These are phyloP conservation scores for Zaprionus tsacasi DNA, from an alignment of 1,140 invertebrate species.

Conservation along the genomic window DNA sequence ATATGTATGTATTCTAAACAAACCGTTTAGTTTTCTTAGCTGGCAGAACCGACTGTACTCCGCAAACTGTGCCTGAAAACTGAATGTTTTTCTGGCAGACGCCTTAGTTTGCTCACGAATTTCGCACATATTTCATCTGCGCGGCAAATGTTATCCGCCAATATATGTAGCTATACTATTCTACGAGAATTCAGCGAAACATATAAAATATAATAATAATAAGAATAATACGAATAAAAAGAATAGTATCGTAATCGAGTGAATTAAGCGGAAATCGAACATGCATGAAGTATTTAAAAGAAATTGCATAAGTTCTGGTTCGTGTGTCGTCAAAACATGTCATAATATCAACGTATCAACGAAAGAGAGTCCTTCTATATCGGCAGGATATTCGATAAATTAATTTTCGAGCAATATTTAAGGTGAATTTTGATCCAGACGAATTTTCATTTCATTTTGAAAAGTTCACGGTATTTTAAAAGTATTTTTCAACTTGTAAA, in stretches of 20 bases:
- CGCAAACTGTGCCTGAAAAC: slow-evolving; percentile 34
- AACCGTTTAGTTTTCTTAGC: too few species aligned
- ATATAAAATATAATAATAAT: slow-evolving; percentile 46
- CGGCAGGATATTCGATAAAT: background rate
- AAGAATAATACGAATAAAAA: background rate
- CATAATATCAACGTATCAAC: slow-evolving; percentile 25
- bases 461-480: background rate
- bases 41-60: too few species aligned
- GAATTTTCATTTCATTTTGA: background rate
- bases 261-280: slow-evolving; percentile 42
- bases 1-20: too few species aligned
- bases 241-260: slow-evolving; percentile 15
- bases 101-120: slow-evolving; percentile 65
- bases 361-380: background rate
- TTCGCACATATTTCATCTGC: slow-evolving; percentile 49
- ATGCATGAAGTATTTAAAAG: slow-evolving; percentile 39
- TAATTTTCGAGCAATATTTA: slow-evolving; percentile 41
- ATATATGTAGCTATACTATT: background rate
- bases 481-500: background rate
- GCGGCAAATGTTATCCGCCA: slow-evolving; percentile 29
- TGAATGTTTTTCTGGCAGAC: slow-evolving; percentile 17
- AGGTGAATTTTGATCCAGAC: slow-evolving; percentile 51
- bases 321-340: slow-evolving; percentile 38
- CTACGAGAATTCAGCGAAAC: slow-evolving; percentile 19
- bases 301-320: slow-evolving; percentile 62